Percentiles rank a stretch among this genome's conserved stretches.
These are phyloP conservation scores for Drosophila pegasa DNA, from an alignment of 2,888 invertebrate species.

Conservation along the genomic window DNA sequence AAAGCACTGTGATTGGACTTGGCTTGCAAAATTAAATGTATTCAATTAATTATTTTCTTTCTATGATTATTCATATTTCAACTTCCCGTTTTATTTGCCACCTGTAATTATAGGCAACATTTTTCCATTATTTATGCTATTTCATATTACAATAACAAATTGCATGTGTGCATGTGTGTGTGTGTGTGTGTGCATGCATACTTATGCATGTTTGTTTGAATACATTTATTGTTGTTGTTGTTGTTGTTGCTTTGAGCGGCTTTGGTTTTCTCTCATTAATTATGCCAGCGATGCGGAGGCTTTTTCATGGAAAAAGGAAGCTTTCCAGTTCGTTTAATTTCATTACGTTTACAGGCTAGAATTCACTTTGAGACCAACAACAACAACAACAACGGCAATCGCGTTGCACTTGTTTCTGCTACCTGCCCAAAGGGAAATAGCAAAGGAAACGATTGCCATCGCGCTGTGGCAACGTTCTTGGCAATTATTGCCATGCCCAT, in stretches of 20 bases:
- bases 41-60: not conserved
- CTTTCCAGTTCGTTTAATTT: constrained; percentile 75
- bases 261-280: constrained; percentile 72
- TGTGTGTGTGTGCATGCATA: not conserved
- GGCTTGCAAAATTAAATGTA: not conserved
- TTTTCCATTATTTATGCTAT: constrained; percentile 38
- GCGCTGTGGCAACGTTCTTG: constrained; percentile 52
- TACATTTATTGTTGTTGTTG: constrained; percentile 31
- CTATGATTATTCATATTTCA: constrained; percentile 9
- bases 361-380: constrained; percentile 50
- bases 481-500: constrained; percentile 48
- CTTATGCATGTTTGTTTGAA: constrained; percentile 23
- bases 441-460: constrained; percentile 36
- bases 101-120: constrained; percentile 17
- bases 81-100: constrained; percentile 34
- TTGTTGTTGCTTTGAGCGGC: constrained; percentile 13
- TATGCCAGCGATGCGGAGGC: constrained; percentile 63
- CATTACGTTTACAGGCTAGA: constrained; percentile 66
- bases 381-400: constrained; percentile 18
- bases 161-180: constrained; percentile 25
- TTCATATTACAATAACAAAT: constrained; percentile 43
- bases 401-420: constrained; percentile 40
- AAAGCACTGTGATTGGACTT: constrained; percentile 15
- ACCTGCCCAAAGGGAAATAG: constrained; percentile 26
- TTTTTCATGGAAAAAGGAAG: constrained; percentile 69